Evolutionary conservation across 1,140 invertebrate species (phyloP), one percentile per base, ranked within the genome.

Genomic region (Eumeta japonica): DNA sequence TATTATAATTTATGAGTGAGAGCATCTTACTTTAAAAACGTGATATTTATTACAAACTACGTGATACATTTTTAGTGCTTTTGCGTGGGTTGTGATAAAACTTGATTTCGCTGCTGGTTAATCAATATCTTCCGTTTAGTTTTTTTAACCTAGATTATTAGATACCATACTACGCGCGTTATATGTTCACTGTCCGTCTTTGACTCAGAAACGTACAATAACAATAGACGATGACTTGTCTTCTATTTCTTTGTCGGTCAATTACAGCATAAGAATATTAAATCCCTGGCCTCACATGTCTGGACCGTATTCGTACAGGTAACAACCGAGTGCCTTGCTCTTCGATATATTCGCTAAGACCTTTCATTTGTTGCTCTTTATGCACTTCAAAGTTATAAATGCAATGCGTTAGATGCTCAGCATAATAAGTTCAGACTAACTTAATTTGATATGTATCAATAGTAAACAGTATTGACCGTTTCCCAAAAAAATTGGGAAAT

Each of bases 361-460:
- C 10, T 2, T 4, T 33, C 13, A 35, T 35, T 19, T 35, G 4
- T 4, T 5, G 17, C 12, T 39, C 38, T 10, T 13, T 13, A 10
- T 18, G 34, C 28, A 39, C 20, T 34, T 39, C 38, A n/a, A 39
- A 16, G 11, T 3, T 28, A 34, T 33, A 39, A 2, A 16, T 4
- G 30, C 38, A 30, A 10, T 33, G 3, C 11, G 2, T 16, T 14
- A 28, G 10, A 16, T 39, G 38, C 16, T 39, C 38, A 9, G 28
- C 38, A 18, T 39, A 39, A 16, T 39, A 33, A 10, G 27, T 31
- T 3, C 38, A 13, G 2, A 31, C 38, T n/a, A 31, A 16, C 28
- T 39, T 39, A 5, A 39, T 24, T 39, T 39, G 38, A 11, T 39
- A 39, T 14, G 38, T 18, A 3, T 31, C 38, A 10, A 39, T n/a